Conservation (phyloP, 2,888 invertebrate genomes). For the Ephialtes manifestator region DNA sequence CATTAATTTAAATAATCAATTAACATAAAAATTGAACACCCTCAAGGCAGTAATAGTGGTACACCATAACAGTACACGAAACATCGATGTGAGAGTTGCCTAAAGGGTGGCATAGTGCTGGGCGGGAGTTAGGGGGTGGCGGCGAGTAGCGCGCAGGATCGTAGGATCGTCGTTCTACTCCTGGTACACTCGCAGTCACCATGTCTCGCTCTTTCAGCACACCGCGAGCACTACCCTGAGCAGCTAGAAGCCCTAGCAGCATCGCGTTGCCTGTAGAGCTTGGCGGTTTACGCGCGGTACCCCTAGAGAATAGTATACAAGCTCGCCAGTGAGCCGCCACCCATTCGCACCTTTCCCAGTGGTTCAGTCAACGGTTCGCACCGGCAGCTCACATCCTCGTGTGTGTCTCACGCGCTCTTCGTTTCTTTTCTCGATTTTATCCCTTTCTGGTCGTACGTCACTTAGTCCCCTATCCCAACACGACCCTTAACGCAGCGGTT, state of each 20-base stretch:
- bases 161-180: slow-evolving; percentile 69
- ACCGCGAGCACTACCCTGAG: slow-evolving; percentile 62
- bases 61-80: neutral
- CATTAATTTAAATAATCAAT: neutral
- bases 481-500: neutral
- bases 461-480: neutral
- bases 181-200: slow-evolving; percentile 18
- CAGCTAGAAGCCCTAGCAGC: slow-evolving; percentile 41
- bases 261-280: slow-evolving; percentile 36
- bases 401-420: slow-evolving; percentile 18
- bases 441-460: neutral
- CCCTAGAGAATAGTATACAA: slow-evolving; percentile 41
- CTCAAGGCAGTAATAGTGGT: neutral
- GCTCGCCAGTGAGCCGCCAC: slow-evolving; percentile 48
- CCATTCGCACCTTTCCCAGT: slow-evolving; percentile 67
- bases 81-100: slow-evolving; percentile 1
- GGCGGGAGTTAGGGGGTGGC: slow-evolving; percentile 1
- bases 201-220: slow-evolving; percentile 49
- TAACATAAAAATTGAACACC: neutral
- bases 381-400: slow-evolving; percentile 73
- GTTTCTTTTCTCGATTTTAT: neutral
- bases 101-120: slow-evolving; percentile 14
- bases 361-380: slow-evolving; percentile 80
- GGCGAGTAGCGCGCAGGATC: slow-evolving; percentile 77
- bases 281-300: slow-evolving; percentile 53